Conservation (phyloP, 2,113 vertebrate species). For the Boleophthalmus pectinirostris region DNA sequence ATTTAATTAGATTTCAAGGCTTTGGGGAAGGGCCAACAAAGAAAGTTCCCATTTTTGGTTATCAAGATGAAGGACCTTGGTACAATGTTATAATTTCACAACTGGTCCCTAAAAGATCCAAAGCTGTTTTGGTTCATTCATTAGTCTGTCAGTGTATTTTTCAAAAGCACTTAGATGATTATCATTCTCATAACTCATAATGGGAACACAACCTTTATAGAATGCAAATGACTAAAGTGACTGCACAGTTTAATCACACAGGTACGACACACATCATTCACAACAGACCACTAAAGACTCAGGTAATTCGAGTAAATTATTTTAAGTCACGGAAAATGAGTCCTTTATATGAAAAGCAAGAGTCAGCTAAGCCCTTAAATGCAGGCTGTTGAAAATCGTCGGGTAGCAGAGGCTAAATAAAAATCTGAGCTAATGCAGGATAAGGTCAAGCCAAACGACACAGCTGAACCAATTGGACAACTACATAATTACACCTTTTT, state of each 20-base stretch:
- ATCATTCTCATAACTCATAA: neutral
- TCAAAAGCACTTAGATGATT: too few species aligned
- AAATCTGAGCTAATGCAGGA: neutral
- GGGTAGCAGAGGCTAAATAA: neutral
- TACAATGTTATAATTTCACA: neutral
- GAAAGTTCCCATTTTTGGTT: neutral
- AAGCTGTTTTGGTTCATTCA: too few species aligned
- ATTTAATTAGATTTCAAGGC: neutral
- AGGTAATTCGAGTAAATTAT: neutral
- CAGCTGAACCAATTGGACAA: slow-evolving; percentile 15
- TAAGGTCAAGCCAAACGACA: slow-evolving; percentile 15
- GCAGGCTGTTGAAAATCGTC: neutral
- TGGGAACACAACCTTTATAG: neutral
- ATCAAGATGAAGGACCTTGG: neutral
- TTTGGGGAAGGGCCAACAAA: neutral
- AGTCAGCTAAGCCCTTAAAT: neutral
- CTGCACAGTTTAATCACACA: neutral
- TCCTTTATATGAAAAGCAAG: slow-evolving; percentile 1
- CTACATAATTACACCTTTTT: slow-evolving; percentile 45
- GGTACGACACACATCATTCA: neutral
- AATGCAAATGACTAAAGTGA: neutral
- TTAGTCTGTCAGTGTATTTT: neutral
- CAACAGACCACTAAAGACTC: neutral
- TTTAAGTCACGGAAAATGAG: neutral
- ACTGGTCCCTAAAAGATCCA: neutral